Evolutionary conservation across 2,113 vertebrate species (phyloP).

Genomic region (Sinocyclocheilus maitianheensis): DNA sequence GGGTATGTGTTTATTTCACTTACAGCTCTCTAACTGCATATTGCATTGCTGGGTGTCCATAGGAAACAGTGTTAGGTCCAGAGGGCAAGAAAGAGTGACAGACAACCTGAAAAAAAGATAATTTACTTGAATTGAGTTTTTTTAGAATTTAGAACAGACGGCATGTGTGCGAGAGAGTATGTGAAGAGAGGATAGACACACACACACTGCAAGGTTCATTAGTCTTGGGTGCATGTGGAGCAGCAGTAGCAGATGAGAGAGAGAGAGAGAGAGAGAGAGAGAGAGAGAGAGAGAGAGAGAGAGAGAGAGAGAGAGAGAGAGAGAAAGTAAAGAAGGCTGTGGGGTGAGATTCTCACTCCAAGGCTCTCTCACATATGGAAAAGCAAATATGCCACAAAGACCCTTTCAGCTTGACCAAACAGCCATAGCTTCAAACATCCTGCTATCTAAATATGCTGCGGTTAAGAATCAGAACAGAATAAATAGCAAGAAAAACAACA

Average conservation of each 20-base stretch:
- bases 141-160: neutral
- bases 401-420: slow-evolving; percentile 28
- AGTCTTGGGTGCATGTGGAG: slow-evolving; percentile 45
- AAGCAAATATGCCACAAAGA: slow-evolving; percentile 37
- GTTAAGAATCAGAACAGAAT: neutral
- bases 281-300: neutral
- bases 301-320: slow-evolving; percentile 4
- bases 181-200: slow-evolving; percentile 22
- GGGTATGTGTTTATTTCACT: slow-evolving; percentile 63
- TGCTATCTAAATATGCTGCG: slow-evolving; percentile 10
- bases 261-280: neutral
- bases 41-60: slow-evolving; percentile 97
- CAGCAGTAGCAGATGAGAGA: slow-evolving; percentile 32
- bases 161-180: slow-evolving; percentile 20
- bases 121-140: neutral
- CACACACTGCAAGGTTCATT: slow-evolving; percentile 51
- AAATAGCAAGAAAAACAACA: neutral
- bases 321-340: neutral
- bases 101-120: slow-evolving; percentile 81
- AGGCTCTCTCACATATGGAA: slow-evolving; percentile 22
- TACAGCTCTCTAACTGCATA: slow-evolving; percentile 98
- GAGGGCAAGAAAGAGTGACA: slow-evolving; percentile 91
- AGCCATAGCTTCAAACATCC: slow-evolving; percentile 1
- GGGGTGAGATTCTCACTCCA: slow-evolving; percentile 6
- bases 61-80: slow-evolving; percentile 92